A percentile compares a stretch with the other conserved stretches of the same genome.
Conservation (phyloP, 2,113 vertebrate species). For the Solenodon paradoxus region DNA sequence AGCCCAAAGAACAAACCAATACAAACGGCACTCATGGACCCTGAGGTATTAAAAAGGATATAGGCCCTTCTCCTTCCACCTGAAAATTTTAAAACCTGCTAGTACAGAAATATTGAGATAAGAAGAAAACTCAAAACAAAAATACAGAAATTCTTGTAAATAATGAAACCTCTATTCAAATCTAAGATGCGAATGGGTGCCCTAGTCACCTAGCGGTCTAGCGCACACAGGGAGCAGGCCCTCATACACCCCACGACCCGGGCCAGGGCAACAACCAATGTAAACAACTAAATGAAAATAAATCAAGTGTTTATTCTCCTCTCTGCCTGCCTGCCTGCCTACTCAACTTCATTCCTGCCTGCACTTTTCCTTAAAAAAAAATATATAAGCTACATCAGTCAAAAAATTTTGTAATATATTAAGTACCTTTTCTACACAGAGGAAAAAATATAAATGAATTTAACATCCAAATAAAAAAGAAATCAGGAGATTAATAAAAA, state of each 20-base stretch:
- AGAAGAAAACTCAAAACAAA: background rate
- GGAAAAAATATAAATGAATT: background rate
- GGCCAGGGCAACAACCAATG: no score
- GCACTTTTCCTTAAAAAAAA: no score
- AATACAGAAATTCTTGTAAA: background rate
- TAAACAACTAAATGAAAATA: no score
- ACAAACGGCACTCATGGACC: background rate
- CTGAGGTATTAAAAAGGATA: background rate
- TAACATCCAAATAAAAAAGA: background rate
- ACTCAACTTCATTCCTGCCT: no score
- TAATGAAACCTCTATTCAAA: background rate
- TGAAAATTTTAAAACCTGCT: background rate
- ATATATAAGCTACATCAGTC: background rate
- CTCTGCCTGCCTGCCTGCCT: no score
- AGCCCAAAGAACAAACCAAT: background rate
- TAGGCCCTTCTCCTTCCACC: background rate
- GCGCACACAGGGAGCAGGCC: no score
- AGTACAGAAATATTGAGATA: background rate
- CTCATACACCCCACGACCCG: no score
- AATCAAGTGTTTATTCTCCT: no score
- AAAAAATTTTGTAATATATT: background rate
- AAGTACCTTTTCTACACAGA: background rate
- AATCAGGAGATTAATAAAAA: background rate
- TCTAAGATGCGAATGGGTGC: no score
- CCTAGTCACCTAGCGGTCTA: no score